Base-by-base conservation (phyloP, 2,113 vertebrate species). In the Solea senegalensis region DNA sequence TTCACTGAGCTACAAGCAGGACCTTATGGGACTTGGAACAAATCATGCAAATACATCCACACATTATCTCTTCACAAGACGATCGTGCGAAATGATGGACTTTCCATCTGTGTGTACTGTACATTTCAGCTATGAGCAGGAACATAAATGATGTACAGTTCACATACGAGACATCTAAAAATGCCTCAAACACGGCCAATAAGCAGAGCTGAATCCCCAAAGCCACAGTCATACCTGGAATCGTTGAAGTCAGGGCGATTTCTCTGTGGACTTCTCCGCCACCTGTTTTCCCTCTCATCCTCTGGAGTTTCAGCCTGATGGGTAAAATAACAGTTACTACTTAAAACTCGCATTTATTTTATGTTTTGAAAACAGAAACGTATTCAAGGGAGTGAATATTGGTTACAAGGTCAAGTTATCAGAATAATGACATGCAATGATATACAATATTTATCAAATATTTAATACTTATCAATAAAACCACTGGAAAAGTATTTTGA, bases 211-310 rank as follows among this genome's bases (percentile, higher is more conserved):
- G 21, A 57, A 52, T 27, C n/a, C 7, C 14, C n/a, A 26, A 45
- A 60, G 54, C 2, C 43, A 21, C 14, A 66, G 21, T 40, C 92
- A 72, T 89, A 96, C 97, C 98, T 95, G 76, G 95, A 93, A 56
- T 99, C 97, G 49, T 93, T 96, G 81, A 96, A 95, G 81, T 96
- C 97, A 39, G 92, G 45, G 59, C 96, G 95, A 82, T 92, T 95
- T 84, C 95, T 97, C 87, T 95, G 92, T 0, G 97, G 97, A 89
- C 98, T 99, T 81, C 97, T 96, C 90, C 97, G 96, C 76, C 97
- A 96, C 88, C 96, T 93, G 90, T 86, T 74, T 54, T 98, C 97
- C 84, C 95, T 86, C 39, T 97, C 97, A 63, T 98, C 97, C 70
- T 98, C 97, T 84, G 90, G 92, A 27, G 91, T 88, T 94, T 95